These are phyloP conservation scores for Oreochromis aureus DNA, from an alignment of 2,113 vertebrate species.

Conservation along the genomic window DNA sequence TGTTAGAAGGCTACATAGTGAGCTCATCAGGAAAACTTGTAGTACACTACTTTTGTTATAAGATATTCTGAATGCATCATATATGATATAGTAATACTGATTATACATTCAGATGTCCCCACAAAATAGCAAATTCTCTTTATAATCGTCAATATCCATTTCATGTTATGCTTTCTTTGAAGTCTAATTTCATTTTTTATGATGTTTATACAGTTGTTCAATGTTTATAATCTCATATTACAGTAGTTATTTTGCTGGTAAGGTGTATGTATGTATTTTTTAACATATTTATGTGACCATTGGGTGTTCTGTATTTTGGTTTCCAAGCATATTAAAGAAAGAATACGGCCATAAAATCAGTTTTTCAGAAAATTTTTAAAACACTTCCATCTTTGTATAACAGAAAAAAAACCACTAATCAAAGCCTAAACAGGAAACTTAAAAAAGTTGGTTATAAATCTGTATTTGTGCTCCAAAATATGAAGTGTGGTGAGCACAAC, in stretches of 20 bases:
- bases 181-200: neutral
- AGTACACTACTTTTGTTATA: neutral
- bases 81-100: neutral
- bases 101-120: neutral
- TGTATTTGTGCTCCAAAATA: neutral
- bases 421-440: neutral
- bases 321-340: neutral
- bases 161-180: rapidly evolving
- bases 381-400: neutral
- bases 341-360: neutral
- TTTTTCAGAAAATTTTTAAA: neutral
- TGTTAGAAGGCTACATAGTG: neutral
- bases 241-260: rapidly evolving
- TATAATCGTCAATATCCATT: rapidly evolving
- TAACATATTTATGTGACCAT: neutral
- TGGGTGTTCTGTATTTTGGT: neutral
- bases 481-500: neutral
- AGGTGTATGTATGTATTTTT: neutral
- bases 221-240: neutral
- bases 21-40: neutral
- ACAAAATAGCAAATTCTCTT: neutral
- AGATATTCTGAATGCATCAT: neutral
- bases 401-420: neutral
- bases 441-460: neutral
- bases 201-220: neutral